Base-by-base conservation (phyloP, 30 jellyfish, hydroid and myxozoan genomes). In the Mastigias papua region DNA sequence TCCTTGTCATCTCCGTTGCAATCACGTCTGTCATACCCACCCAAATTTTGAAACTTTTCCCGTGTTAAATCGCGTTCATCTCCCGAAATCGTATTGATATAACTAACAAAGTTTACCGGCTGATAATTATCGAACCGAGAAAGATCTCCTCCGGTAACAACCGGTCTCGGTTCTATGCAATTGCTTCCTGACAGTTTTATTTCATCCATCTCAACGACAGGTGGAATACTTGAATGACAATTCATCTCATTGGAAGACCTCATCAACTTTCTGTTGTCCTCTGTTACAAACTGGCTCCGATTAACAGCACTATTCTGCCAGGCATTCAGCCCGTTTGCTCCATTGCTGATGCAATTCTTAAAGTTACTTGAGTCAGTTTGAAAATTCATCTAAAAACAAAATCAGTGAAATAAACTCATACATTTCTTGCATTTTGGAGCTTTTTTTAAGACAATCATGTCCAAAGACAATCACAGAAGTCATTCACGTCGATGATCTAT, bases 1-100 rank as follows among this genome's bases (percentile, higher is more conserved):
- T 85, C 94, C 2, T 19, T 85, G 10, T 71, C 93, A 26, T 50
- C 77, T 58, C 74, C 42, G 2, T 42, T 20, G 67, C 72, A 57
- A 6, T 21, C 68, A 10, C 63, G 63, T 15, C 26, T 27, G 25
- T 34, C 63, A 22, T 28, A 72, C 19, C 35, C 46, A 20, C 17
- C 33, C 9, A 35, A 9, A 37, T 16, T 31, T n/a, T 63, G 42
- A 63, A 63, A 25, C 74, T 63, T 63, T n/a, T n/a, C n/a, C 22
- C 83, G 83, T 42, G 62, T 1, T 28, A 20, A 2, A 7, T 35
- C 60, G 9, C 33, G 80, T 22, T 29, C 61, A 21, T 15, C 20
- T 10, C 68, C 83, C 23, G 63, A 26, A 20, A 16, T 72, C 19
- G 42, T 68, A 26, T 33, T 72, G 63, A 72, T 72, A 61, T 72